phyloP scores from a whole-genome alignment of 1,140 invertebrate genomes.

The Tribolium castaneum region DNA sequence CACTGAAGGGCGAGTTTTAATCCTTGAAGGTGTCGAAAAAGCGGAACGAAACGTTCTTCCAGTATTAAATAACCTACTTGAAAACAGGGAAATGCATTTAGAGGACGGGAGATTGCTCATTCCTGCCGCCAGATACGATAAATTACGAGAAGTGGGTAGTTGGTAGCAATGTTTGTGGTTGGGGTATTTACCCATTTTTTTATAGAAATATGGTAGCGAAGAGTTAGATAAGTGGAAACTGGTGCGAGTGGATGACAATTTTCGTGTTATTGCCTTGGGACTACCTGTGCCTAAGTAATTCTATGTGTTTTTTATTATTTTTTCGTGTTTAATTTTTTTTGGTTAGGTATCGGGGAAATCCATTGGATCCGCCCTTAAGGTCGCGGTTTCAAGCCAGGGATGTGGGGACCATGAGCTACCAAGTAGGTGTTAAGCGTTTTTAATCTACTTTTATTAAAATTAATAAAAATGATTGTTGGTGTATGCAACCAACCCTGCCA shows the following conservation, averaged over 20 bases:
- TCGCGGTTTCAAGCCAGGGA: slow-evolving; percentile 95
- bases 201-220: slow-evolving; percentile 78
- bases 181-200: neutral
- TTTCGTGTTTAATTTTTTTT: slow-evolving; percentile 41
- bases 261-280: slow-evolving; percentile 91
- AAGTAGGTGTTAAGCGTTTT: slow-evolving; percentile 70
- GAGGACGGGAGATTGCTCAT: slow-evolving; percentile 97
- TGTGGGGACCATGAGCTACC: slow-evolving; percentile 72
- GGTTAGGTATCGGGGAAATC: slow-evolving; percentile 84
- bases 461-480: neutral
- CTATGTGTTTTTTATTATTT: neutral
- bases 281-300: slow-evolving; percentile 81
- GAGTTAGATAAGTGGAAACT: slow-evolving; percentile 89
- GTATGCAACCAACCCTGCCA: neutral
- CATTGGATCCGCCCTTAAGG: slow-evolving; percentile 93
- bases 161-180: neutral
- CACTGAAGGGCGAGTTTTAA: slow-evolving; percentile 85
- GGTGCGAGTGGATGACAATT: slow-evolving; percentile 90
- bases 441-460: neutral
- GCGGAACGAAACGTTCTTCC: slow-evolving; percentile 97
- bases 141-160: slow-evolving; percentile 79
- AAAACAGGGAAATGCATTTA: slow-evolving; percentile 98
- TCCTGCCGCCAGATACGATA: slow-evolving; percentile 89
- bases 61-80: slow-evolving; percentile 97
- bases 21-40: slow-evolving; percentile 98